A percentile compares a stretch with the other conserved stretches of the same genome.
Evolutionary conservation across 2,113 vertebrate genomes (phyloP).

Genomic region (Microcebus jonahi): DNA sequence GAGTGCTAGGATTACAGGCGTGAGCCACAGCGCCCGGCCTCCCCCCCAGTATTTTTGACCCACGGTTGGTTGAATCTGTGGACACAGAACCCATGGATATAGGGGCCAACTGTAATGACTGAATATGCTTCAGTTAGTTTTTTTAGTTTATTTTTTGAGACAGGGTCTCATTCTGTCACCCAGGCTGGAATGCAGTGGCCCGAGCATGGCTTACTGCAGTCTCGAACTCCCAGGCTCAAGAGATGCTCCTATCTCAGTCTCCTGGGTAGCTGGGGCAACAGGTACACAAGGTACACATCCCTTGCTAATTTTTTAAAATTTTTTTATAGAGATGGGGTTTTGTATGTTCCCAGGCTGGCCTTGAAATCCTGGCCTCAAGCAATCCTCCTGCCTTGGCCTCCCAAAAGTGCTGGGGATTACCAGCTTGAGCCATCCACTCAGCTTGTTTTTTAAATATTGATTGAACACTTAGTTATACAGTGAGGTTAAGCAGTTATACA

Average conservation of each 20-base stretch:
- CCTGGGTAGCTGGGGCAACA: neutral
- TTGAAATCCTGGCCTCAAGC: neutral
- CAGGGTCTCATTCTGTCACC: too few species aligned
- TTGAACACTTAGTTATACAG: neutral
- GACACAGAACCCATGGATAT: neutral
- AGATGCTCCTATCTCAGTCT: neutral
- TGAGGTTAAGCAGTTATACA: neutral
- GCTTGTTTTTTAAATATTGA: conserved; percentile 10
- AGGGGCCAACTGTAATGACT: neutral
- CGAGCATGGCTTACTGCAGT: neutral
- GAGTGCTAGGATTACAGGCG: too few species aligned
- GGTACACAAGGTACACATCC: neutral
- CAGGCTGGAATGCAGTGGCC: neutral
- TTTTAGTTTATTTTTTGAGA: neutral
- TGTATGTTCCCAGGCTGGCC: neutral
- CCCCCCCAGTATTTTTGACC: neutral
- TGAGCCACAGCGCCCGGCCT: too few species aligned
- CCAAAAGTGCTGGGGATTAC: neutral
- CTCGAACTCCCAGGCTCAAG: neutral
- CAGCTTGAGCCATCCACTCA: neutral
- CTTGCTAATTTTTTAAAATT: too few species aligned
- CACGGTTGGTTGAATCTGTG: neutral
- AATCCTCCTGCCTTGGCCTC: neutral
- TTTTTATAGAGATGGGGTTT: neutral
- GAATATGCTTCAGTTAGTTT: neutral